Percentiles rank a stretch among this genome's conserved stretches.
These are phyloP conservation scores for Cervus canadensis DNA, from an alignment of 2,113 vertebrate species.

Conservation along the genomic window DNA sequence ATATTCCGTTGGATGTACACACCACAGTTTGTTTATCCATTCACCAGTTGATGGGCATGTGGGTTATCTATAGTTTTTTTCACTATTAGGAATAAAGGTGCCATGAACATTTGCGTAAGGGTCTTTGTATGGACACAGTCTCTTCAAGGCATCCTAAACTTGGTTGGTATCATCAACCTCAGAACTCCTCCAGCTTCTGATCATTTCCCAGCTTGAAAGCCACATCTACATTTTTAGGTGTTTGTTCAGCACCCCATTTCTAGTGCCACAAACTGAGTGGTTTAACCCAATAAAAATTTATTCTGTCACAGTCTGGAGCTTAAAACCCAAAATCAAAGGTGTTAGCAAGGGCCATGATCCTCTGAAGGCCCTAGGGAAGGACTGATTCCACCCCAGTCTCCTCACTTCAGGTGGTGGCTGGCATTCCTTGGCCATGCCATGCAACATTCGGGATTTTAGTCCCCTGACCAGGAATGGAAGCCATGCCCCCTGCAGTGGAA, in stretches of 20 bases:
- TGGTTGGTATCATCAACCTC: neutral
- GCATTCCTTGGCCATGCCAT: neutral
- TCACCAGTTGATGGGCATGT: neutral
- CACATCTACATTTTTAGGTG: neutral
- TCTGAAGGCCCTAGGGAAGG: neutral
- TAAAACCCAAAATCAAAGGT: neutral
- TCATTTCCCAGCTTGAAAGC: neutral
- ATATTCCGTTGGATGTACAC: neutral
- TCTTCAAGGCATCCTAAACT: neutral
- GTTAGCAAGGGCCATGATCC: neutral
- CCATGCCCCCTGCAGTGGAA: neutral
- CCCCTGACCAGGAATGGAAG: neutral
- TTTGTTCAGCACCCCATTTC: neutral
- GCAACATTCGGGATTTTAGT: neutral
- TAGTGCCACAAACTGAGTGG: neutral
- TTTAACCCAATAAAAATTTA: neutral
- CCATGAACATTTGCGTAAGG: neutral
- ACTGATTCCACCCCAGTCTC: neutral
- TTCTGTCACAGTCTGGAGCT: neutral
- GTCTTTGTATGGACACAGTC: neutral
- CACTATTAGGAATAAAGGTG: neutral
- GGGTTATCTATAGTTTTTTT: neutral
- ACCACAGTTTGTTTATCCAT: neutral
- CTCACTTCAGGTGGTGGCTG: neutral
- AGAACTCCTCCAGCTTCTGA: neutral